Base-by-base conservation (phyloP, 2,113 vertebrate genomes). In the Phylloscopus whistleri region DNA sequence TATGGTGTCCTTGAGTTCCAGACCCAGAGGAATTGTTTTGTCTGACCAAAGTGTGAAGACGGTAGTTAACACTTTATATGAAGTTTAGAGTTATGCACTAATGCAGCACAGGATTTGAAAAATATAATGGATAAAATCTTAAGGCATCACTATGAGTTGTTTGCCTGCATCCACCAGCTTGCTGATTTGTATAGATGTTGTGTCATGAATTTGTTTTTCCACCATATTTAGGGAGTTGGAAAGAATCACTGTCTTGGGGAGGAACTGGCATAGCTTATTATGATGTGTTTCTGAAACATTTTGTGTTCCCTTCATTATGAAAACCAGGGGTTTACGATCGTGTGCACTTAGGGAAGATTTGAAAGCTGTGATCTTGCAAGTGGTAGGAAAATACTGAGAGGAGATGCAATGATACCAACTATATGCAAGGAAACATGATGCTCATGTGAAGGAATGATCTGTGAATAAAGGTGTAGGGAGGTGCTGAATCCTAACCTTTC, bases 271-370 rank as follows among this genome's bases (percentile, higher is more conserved):
- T 8, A 30, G 20, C 17, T 7, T 41, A 41, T 35, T 6, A 4
- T 12, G 13, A 30, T 16, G 26, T 22, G 4, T 87, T 93, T 86
- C 41, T 74, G 37, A 69, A 82, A n/a, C 17, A 30, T 78, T 81
- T 87, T 63, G 6, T 52, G 22, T 56, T 76, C 16, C 5, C 22
- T 79, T 74, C 16, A n/a, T 64, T 46, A 30, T 22, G 16, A 84
- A 78, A 84, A 15, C 4, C 5, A 16, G 4, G 0, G 2, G 19
- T 78, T 87, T 89, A 60, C 84, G n/a, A 21, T 58, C 0, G 0
- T 10, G 10, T 8, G 17, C 7, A 28, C 3, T 79, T 49, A 14
- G 55, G 28, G 58, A 93, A 90, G n/a, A 58, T 72, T 67, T 82
- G 35, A 93, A 74, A 81, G 10, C 18, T 79, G 11, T 72, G 16